Evolutionary conservation across 2,797 vertebrate species (phyloP), one percentile per base, ranked within the genome.

Genomic region (Sphenopsis melanotis): DNA sequence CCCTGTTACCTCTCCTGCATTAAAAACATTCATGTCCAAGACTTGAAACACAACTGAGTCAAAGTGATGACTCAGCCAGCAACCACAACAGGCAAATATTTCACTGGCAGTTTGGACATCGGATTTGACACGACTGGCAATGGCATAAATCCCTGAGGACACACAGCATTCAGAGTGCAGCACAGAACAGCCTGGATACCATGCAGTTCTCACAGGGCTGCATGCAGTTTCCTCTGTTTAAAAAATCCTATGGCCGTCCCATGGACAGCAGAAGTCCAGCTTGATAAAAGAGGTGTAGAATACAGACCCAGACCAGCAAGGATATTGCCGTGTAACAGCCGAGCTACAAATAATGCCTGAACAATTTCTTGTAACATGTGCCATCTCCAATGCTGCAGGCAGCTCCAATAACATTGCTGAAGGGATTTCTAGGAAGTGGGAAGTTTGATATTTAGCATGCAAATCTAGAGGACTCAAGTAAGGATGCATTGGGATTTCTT

Each of bases 81-180:
- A 76, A 66, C 17, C 52, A 59, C 44, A 70, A 65, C 0, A 1
- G 36, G 41, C 42, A 70, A 88, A 79, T 65, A 90, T 30, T 88
- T 94, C 85, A 79, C 59, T 70, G 85, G 83, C 80, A 76, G 74
- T 55, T 87, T 53, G 72, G 55, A 72, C 87, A 86, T 79, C 52
- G n/a, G 42, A 79, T 86, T 76, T 86, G 80, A 96, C 83, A 79
- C 0, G 0, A 83, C 27, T 56, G 59, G 50, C 81, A 86, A 59
- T 17, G 47, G 71, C 23, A 61, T 19, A 79, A 92, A 91, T 53
- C 77, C 84, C 93, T 53, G 52, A 71, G 55, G 68, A 91, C 55
- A 75, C 0, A 8, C 63, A 76, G 92, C 3, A 3, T 36, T 22
- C 19, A 8, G 26, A 86, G 61, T 1, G 4, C 1, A 13, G 65